Evolutionary conservation across 2,797 vertebrate species (phyloP).

Genomic region (Perodicticus potto): DNA sequence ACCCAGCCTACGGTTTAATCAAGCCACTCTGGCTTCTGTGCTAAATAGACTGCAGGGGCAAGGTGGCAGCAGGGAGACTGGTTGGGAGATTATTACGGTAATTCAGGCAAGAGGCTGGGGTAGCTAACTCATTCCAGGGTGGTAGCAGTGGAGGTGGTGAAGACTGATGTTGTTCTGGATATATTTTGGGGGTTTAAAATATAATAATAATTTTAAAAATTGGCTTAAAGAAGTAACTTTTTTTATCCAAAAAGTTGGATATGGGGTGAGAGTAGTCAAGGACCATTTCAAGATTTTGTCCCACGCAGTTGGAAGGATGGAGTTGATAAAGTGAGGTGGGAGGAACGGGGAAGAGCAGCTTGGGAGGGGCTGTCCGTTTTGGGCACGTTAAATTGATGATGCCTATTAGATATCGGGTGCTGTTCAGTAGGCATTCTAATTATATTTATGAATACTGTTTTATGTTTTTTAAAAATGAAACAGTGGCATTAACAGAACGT

Average conservation of each 20-base stretch:
- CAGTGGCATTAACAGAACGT: slow-evolving; percentile 49
- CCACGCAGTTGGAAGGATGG: slow-evolving; percentile 13
- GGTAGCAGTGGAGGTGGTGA: neutral
- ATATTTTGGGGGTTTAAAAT: neutral
- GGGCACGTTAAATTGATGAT: slow-evolving; percentile 59
- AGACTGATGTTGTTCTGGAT: slow-evolving; percentile 28
- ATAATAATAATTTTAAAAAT: neutral
- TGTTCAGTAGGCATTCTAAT: slow-evolving; percentile 30
- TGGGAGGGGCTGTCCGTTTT: slow-evolving; percentile 56
- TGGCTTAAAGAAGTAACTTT: neutral
- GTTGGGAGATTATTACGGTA: neutral
- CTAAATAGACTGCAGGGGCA: neutral
- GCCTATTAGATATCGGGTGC: neutral
- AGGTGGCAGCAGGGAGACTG: neutral
- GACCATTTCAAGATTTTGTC: slow-evolving; percentile 13
- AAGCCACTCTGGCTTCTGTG: slow-evolving; percentile 4
- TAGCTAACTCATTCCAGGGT: neutral
- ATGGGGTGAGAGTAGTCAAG: slow-evolving; percentile 5
- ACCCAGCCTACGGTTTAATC: neutral
- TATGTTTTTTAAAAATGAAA: slow-evolving; percentile 40
- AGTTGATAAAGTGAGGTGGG: slow-evolving; percentile 8
- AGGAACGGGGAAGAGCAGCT: slow-evolving; percentile 24
- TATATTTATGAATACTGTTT: slow-evolving; percentile 41
- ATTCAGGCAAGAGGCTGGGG: neutral
- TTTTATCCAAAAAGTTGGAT: neutral